These are phyloP conservation scores for Brachypalpus laphriformis DNA, from an alignment of 2,888 invertebrate genomes.

Conservation along the genomic window DNA sequence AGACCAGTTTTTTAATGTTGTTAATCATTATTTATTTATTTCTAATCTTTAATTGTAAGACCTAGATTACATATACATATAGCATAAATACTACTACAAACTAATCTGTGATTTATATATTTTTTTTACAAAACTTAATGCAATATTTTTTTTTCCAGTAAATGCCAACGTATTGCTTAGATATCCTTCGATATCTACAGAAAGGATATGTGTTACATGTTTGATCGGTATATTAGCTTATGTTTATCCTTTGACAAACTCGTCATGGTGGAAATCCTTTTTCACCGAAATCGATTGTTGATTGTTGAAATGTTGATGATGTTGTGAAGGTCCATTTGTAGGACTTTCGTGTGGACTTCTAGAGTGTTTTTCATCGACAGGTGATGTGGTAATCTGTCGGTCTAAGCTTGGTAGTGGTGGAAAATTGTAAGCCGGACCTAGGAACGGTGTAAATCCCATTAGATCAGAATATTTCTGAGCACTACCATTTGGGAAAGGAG, in stretches of 20 bases:
- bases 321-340: conserved; percentile 70
- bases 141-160: conserved; percentile 52
- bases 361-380: conserved; percentile 64
- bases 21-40: conserved; percentile 65
- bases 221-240: neutral
- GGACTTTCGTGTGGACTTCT: conserved; percentile 71
- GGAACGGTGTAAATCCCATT: conserved; percentile 90
- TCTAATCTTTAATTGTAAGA: conserved; percentile 52
- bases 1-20: conserved; percentile 7
- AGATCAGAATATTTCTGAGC: conserved; percentile 89
- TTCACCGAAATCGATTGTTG: conserved; percentile 53
- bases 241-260: conserved; percentile 64
- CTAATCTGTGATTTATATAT: conserved; percentile 46
- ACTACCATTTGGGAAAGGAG: conserved; percentile 78
- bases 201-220: conserved; percentile 63
- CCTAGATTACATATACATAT: conserved; percentile 68
- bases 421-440: conserved; percentile 78
- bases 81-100: conserved; percentile 67
- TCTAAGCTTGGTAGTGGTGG: conserved; percentile 75
- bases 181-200: conserved; percentile 55
- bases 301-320: conserved; percentile 47
- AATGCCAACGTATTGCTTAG: conserved; percentile 70
- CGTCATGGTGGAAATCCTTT: conserved; percentile 63
- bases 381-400: conserved; percentile 74
- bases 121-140: conserved; percentile 70